Conservation (phyloP, 2,888 invertebrate species). For the Hirtodrosophila trivittata region DNA sequence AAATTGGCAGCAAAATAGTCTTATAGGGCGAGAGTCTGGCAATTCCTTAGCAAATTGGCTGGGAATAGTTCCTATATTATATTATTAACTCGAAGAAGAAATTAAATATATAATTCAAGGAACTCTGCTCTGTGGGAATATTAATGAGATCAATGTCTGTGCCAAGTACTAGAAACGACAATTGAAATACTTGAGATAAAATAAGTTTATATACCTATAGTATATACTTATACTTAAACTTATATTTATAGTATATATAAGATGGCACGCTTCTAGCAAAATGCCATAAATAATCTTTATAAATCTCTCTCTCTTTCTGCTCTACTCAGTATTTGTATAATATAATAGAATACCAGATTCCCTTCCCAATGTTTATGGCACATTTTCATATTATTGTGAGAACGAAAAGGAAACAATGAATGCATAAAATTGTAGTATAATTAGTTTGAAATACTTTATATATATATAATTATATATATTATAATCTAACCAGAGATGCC, state of each 20-base stretch:
- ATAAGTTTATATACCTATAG: background rate
- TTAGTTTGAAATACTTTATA: conserved; percentile 37
- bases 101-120: no score
- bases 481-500: conserved; percentile 3
- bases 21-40: no score
- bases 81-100: no score
- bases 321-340: no score
- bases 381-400: no score
- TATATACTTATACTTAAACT: background rate
- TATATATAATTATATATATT: conserved; percentile 3
- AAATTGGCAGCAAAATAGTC: no score
- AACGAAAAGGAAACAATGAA: conserved; percentile 44
- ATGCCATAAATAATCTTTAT: background rate
- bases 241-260: background rate
- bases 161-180: background rate
- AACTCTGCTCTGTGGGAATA: background rate
- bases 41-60: no score
- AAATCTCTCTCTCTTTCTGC: no score
- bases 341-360: no score
- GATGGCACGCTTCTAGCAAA: conserved; percentile 16
- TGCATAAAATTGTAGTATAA: conserved; percentile 36
- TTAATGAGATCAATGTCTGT: background rate
- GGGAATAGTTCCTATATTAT: no score
- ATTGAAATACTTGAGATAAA: background rate
- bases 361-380: no score